Evolutionary conservation across 2,113 vertebrate genomes (phyloP), one percentile per base, ranked within the genome.

Genomic region (Pelecanoides urinatrix): DNA sequence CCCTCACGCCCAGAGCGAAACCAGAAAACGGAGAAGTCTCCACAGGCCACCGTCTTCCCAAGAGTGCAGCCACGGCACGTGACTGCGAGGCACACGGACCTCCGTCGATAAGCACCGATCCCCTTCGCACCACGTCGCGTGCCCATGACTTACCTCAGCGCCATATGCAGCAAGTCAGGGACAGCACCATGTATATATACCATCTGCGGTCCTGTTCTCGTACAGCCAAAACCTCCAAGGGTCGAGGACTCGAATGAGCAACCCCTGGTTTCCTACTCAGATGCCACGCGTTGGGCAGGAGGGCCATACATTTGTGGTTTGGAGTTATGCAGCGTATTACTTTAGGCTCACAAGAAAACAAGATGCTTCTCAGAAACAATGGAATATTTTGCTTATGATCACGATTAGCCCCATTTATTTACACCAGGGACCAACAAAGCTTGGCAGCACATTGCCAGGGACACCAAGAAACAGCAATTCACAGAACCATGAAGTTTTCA

Each of bases 171-270:
- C 13, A 21, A 36, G 58, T 32, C 59, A 66, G 50, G 50, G 47
- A 56, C 34, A 36, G 84, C 42, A 88, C 32, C 50, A 21, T 2
- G 14, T 15, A 11, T 11, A 62, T 3, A 25, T 4, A 13, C 2
- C 17, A 27, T 21, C 38, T 0, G 0, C 0, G 2, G 44, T 11
- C 25, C 45, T 8, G 15, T 49, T 52, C 65, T 84, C 2, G 1
- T 53, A 71, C 56, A 92, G 56, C 22, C 49, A 52, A 36, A 78
- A 29, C 29, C 44, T 78, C 25, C 77, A 61, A 68, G 58, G 50
- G 32, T 58, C 3, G 1, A 86, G 38, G 71, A 72, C 34, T 45
- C 6, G 1, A 53, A 16, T 2, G 1, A 91, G 52, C 21, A 81
- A 49, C 4, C 27, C 15, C 50, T 3, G 1, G 1, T 26, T 84